Evolutionary conservation across 2,113 vertebrate species (phyloP).

Genomic region (Centropus bengalensis): DNA sequence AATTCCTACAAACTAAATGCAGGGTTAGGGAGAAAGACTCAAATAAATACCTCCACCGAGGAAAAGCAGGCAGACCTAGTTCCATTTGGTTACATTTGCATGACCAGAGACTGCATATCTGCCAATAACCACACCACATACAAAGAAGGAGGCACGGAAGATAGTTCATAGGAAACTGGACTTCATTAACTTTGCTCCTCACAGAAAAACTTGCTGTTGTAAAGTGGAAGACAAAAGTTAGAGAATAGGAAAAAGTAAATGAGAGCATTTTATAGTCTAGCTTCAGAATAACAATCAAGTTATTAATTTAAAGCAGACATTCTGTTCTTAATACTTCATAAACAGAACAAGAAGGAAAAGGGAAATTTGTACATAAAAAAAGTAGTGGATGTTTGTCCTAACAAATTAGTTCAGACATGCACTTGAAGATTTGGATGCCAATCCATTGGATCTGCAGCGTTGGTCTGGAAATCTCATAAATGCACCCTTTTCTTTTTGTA

Average conservation of each 20-base stretch:
- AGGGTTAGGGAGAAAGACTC: background rate
- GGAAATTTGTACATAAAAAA: background rate
- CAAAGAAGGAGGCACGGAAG: slow-evolving; percentile 8
- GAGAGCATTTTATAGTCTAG: background rate
- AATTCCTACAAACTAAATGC: background rate
- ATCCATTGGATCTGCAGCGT: background rate
- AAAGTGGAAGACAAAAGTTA: background rate
- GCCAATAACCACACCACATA: background rate
- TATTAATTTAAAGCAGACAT: slow-evolving; percentile 25
- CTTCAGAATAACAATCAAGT: slow-evolving; percentile 23
- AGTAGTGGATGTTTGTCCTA: background rate
- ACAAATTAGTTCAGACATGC: background rate
- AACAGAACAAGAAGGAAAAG: slow-evolving; percentile 14
- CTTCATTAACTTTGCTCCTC: slow-evolving; percentile 14
- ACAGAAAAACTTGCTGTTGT: background rate
- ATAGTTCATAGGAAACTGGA: background rate
- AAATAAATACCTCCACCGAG: background rate
- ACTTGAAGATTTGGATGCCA: background rate
- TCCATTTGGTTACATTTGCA: background rate
- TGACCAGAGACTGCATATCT: background rate
- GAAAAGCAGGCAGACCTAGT: background rate
- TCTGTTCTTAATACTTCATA: background rate
- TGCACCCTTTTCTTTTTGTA: background rate
- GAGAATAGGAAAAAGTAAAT: background rate
- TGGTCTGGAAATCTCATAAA: background rate